Evolutionary conservation across 2,797 vertebrate genomes (phyloP).

Genomic region (Fringilla coelebs): DNA sequence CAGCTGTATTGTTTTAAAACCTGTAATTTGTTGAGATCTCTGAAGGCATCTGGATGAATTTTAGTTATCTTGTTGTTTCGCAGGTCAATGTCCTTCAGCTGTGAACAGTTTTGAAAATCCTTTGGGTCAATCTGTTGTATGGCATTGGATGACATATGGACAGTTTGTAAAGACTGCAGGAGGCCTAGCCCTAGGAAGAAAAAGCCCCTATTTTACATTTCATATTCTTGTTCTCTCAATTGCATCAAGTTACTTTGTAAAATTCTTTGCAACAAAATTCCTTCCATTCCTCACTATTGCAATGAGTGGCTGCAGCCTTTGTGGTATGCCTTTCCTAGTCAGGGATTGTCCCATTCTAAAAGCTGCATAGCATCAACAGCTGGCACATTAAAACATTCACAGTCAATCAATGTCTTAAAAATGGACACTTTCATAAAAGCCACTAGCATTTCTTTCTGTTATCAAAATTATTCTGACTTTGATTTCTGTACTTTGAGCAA

Average conservation of each 20-base stretch:
- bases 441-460: background rate
- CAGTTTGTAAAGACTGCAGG: conserved; percentile 73
- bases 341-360: background rate
- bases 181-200: conserved; percentile 66
- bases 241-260: background rate
- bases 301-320: background rate
- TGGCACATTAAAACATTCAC: background rate
- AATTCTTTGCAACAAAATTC: background rate
- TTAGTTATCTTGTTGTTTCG: conserved; percentile 81
- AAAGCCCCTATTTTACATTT: background rate
- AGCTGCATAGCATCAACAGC: background rate
- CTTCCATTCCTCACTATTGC: background rate
- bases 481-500: background rate
- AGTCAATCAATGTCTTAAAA: background rate
- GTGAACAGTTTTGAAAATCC: conserved; percentile 77
- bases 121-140: conserved; percentile 72
- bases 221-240: background rate
- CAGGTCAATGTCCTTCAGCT: conserved; percentile 80
- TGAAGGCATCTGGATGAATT: conserved; percentile 81
- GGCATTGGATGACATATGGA: conserved; percentile 82
- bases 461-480: background rate
- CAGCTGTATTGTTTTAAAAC: conserved; percentile 63
- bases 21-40: conserved; percentile 78
- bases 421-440: background rate
- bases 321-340: background rate